A percentile compares a stretch with the other conserved stretches of the same genome.
Evolutionary conservation across 2,797 vertebrate genomes (phyloP).

Genomic region (Potorous gilbertii): DNA sequence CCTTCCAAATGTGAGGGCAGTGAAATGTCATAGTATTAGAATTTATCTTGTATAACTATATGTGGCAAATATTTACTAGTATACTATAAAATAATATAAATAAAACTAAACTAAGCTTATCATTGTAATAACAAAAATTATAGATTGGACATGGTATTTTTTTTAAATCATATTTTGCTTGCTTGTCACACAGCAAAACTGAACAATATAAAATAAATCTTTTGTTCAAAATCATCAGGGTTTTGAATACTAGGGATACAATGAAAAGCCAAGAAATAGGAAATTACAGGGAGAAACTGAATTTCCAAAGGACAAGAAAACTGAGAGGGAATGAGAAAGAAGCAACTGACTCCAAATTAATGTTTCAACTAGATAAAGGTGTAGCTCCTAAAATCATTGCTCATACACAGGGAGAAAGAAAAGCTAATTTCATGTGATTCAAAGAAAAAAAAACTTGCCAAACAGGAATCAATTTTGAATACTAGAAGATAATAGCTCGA

Average conservation of each 20-base stretch:
- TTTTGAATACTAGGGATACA: background rate
- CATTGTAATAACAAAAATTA: background rate
- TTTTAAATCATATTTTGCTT: background rate
- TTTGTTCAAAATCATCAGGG: constrained; percentile 18
- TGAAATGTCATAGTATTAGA: background rate
- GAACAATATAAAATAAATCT: background rate
- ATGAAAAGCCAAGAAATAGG: background rate
- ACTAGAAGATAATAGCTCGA: background rate
- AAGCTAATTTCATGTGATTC: background rate
- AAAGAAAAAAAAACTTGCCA: background rate
- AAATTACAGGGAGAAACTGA: constrained; percentile 24
- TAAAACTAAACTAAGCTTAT: background rate
- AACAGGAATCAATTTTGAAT: background rate
- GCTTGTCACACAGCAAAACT: background rate
- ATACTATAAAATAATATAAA: background rate
- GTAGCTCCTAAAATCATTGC: background rate
- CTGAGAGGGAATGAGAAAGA: background rate
- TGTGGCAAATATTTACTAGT: background rate
- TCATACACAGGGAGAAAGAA: background rate
- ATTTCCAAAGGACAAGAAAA: constrained; percentile 20
- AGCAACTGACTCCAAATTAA: background rate
- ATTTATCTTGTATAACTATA: background rate
- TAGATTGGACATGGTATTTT: background rate
- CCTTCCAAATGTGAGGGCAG: background rate
- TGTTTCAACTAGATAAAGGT: constrained; percentile 20